Percentiles rank a stretch among this genome's conserved stretches.
phyloP scores from a whole-genome alignment of 37 sponge, comb jelly and placozoan species.

The Eunapius fragilis region DNA sequence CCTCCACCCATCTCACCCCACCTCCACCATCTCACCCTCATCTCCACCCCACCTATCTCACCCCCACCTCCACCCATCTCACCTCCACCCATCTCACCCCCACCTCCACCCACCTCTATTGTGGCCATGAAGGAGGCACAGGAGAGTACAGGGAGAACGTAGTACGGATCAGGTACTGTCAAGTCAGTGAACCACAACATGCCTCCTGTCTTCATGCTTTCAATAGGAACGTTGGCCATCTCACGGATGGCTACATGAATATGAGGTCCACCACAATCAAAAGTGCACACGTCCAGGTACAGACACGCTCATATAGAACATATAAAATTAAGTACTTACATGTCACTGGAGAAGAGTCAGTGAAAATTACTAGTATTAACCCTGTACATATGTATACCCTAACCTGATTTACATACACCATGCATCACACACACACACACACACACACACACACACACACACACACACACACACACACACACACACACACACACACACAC shows the following conservation, averaged over 20 bases:
- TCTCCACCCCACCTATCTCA: too few relatives aligned
- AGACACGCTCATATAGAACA: too few relatives aligned
- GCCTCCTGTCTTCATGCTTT: slow-evolving; percentile 88
- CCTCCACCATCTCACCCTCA: neutral
- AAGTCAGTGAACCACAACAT: slow-evolving; percentile 87
- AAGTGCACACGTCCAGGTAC: too few relatives aligned
- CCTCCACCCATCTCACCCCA: too few relatives aligned
- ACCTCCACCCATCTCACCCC: too few relatives aligned
- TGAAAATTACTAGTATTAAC: too few relatives aligned
- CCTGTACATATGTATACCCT: too few relatives aligned
- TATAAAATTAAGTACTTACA: too few relatives aligned
- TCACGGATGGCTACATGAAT: slow-evolving; percentile 53
- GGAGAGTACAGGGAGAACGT: slow-evolving; percentile 67
- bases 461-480: neutral
- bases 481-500: slow-evolving; percentile 14
- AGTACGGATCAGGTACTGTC: slow-evolving; percentile 84
- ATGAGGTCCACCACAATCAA: too few relatives aligned
- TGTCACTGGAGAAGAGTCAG: too few relatives aligned
- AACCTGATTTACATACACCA: neutral
- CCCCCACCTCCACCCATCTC: too few relatives aligned
- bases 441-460: slow-evolving; percentile 29
- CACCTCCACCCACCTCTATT: slow-evolving; percentile 71
- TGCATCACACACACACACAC: slow-evolving; percentile 29
- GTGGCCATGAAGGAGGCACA: slow-evolving; percentile 56
- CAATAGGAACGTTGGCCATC: slow-evolving; percentile 83